Conservation (phyloP, 1,140 invertebrate species). For the Drosophila ercepeae region DNA sequence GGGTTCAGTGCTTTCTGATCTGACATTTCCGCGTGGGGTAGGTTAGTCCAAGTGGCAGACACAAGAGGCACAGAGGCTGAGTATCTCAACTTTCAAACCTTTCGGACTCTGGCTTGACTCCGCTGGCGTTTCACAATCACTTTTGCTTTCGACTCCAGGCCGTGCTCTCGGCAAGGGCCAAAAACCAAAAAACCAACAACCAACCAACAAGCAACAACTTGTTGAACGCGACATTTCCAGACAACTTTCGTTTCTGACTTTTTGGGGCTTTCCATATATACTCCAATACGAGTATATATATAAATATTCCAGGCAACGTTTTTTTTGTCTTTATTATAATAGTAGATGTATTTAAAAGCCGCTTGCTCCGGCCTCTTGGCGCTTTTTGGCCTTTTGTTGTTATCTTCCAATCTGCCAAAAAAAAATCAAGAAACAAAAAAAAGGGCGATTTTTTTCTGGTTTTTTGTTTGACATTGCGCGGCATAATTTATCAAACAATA, state of each 20-base stretch:
- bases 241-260: constrained; percentile 78
- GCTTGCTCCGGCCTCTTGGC: constrained; percentile 27
- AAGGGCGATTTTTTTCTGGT: constrained; percentile 52
- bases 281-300: constrained; percentile 7
- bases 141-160: constrained; percentile 76
- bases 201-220: constrained; percentile 54
- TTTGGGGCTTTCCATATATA: constrained; percentile 63
- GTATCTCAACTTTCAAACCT: constrained; percentile 71
- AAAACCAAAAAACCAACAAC: no score
- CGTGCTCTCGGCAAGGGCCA: constrained; percentile 56
- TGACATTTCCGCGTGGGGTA: constrained; percentile 61
- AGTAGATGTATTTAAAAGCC: constrained; percentile 45
- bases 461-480: constrained; percentile 53
- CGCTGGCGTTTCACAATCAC: constrained; percentile 68
- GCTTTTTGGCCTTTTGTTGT: constrained; percentile 55
- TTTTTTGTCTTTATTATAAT: constrained; percentile 45
- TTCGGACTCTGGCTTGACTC: constrained; percentile 28
- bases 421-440: constrained; percentile 34
- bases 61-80: constrained; percentile 1
- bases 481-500: constrained; percentile 64
- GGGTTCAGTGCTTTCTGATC: constrained; percentile 34
- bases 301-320: constrained; percentile 34
- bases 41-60: constrained; percentile 20
- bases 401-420: constrained; percentile 47
- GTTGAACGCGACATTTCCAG: constrained; percentile 72